These are phyloP conservation scores for Syngnathoides biaculeatus DNA, from an alignment of 2,113 vertebrate genomes.

Conservation along the genomic window DNA sequence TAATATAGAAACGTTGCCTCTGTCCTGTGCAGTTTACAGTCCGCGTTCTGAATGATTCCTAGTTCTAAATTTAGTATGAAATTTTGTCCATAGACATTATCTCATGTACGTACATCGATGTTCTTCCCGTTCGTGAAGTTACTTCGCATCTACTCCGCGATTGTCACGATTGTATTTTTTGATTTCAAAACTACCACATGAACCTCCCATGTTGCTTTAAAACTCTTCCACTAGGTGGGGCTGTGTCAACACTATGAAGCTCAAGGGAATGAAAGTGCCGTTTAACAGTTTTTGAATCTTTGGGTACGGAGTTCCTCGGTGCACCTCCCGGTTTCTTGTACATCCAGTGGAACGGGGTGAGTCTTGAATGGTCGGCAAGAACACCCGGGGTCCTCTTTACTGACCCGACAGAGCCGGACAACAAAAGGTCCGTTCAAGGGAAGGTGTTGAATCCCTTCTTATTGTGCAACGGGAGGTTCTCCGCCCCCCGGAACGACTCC, in stretches of 20 bases:
- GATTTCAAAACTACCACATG: neutral
- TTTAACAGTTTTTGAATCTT: neutral
- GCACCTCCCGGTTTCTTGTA: neutral
- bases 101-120: too few relatives aligned
- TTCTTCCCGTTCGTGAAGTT: too few relatives aligned
- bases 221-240: neutral
- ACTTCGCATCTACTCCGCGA: too few relatives aligned
- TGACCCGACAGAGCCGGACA: neutral
- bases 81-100: too few relatives aligned
- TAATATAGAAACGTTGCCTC: too few relatives aligned
- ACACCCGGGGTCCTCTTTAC: too few relatives aligned
- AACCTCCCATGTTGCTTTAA: neutral
- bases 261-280: neutral
- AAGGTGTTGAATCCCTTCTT: slow-evolving; percentile 74
- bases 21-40: too few relatives aligned
- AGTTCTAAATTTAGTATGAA: too few relatives aligned
- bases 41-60: too few relatives aligned
- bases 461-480: slow-evolving; percentile 66
- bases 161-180: too few relatives aligned
- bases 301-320: neutral
- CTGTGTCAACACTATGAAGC: neutral
- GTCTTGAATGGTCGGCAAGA: neutral
- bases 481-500: slow-evolving; percentile 70
- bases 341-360: neutral
- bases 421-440: slow-evolving; percentile 38